These are phyloP conservation scores for Anthoscopus minutus DNA, from an alignment of 2,113 vertebrate genomes.

Conservation along the genomic window DNA sequence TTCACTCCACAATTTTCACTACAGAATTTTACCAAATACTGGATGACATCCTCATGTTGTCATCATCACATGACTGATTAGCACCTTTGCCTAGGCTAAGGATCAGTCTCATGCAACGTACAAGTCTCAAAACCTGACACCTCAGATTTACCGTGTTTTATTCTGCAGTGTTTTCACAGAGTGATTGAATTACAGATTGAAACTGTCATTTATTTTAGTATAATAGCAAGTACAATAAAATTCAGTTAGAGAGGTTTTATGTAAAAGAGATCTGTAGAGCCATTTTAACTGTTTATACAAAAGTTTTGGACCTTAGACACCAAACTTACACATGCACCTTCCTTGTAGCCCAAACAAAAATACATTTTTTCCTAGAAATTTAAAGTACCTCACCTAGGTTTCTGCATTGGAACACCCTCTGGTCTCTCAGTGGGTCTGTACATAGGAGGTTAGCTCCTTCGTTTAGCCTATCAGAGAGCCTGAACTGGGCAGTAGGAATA, in stretches of 20 bases:
- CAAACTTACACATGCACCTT: background rate
- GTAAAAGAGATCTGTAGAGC: background rate
- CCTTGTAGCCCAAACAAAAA: background rate
- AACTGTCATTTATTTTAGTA: background rate
- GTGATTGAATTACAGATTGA: background rate
- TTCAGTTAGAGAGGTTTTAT: background rate
- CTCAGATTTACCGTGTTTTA: background rate
- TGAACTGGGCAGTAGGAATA: background rate
- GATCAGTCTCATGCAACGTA: fast-evolving
- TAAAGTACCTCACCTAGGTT: background rate
- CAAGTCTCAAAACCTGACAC: background rate
- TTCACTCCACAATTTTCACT: background rate
- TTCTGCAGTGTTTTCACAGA: background rate
- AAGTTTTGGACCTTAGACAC: background rate
- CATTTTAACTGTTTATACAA: background rate
- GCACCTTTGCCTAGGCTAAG: background rate
- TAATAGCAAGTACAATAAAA: background rate
- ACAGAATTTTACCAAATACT: background rate
- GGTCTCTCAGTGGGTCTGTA: background rate
- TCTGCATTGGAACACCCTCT: background rate
- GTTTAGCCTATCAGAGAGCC: background rate
- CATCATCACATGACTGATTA: background rate
- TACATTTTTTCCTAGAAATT: fast-evolving
- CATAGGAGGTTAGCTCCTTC: background rate
- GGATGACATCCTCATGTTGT: background rate